Evolutionary conservation across 64 coral and sea anemone genomes (phyloP).

Genomic region (Pocillopora damicornis): DNA sequence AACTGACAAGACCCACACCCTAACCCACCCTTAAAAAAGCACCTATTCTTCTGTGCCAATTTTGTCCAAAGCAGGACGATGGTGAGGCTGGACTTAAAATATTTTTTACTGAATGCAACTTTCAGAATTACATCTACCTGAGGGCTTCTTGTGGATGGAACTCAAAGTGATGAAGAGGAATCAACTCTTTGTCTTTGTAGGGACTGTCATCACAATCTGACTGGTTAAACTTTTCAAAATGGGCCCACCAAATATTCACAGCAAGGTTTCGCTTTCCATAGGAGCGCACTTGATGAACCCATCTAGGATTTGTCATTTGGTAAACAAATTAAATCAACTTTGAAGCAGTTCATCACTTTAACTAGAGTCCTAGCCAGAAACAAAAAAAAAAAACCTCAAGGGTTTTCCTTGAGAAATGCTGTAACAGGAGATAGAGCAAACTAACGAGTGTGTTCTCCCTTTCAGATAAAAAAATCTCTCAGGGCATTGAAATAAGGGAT

Average conservation of each 20-base stretch:
- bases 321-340: background rate
- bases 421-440: no score
- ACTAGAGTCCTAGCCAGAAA: no score
- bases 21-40: no score
- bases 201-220: conserved; percentile 75
- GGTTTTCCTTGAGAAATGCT: no score
- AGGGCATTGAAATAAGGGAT: no score
- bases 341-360: no score
- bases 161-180: conserved; percentile 60
- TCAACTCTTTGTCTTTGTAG: conserved; percentile 69
- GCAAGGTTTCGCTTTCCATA: conserved; percentile 83
- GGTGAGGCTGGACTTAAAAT: no score
- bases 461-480: no score
- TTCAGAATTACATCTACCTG: conserved; percentile 34
- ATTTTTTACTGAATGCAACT: background rate
- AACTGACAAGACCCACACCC: no score
- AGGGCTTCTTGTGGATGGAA: conserved; percentile 68
- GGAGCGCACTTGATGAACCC: conserved; percentile 93
- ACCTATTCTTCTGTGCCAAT: no score
- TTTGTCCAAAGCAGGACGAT: no score
- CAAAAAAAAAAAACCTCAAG: background rate
- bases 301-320: conserved; percentile 39
- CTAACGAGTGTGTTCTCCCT: no score
- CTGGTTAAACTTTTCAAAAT: conserved; percentile 67
- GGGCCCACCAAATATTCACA: conserved; percentile 97